phyloP scores from a whole-genome alignment of 2,888 invertebrate species.

The Leucania comma region DNA sequence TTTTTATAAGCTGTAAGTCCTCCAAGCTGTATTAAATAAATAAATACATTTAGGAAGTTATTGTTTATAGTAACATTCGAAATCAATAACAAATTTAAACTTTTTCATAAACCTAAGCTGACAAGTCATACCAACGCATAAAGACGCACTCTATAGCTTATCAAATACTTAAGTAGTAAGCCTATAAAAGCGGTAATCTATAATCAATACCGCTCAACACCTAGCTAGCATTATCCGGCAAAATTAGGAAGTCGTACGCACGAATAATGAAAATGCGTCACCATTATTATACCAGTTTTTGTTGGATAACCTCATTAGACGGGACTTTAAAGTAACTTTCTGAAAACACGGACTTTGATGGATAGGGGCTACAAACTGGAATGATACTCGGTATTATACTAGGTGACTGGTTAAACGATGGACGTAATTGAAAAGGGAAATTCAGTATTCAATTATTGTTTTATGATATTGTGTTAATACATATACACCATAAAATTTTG shows the following conservation, averaged over 20 bases:
- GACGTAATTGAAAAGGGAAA: conserved; percentile 1
- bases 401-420: conserved; percentile 33
- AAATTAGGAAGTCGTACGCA: conserved; percentile 60
- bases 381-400: conserved; percentile 67
- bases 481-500: no score
- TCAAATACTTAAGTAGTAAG: conserved; percentile 35
- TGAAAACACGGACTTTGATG: conserved; percentile 73
- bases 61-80: no score
- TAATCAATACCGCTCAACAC: conserved; percentile 69
- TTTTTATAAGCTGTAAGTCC: no score
- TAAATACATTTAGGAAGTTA: no score
- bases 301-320: conserved; percentile 66
- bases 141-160: conserved; percentile 40
- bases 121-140: conserved; percentile 1
- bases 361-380: conserved; percentile 69
- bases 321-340: conserved; percentile 68
- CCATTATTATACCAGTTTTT: conserved; percentile 65
- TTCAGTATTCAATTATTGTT: background rate
- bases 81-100: no score
- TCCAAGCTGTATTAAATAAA: no score
- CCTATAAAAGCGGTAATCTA: conserved; percentile 68
- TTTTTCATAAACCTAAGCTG: no score
- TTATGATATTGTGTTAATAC: background rate
- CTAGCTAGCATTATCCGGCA: conserved; percentile 58
- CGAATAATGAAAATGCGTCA: conserved; percentile 67